phyloP scores from a whole-genome alignment of 2,113 vertebrate species.

The Rallus limicola region DNA sequence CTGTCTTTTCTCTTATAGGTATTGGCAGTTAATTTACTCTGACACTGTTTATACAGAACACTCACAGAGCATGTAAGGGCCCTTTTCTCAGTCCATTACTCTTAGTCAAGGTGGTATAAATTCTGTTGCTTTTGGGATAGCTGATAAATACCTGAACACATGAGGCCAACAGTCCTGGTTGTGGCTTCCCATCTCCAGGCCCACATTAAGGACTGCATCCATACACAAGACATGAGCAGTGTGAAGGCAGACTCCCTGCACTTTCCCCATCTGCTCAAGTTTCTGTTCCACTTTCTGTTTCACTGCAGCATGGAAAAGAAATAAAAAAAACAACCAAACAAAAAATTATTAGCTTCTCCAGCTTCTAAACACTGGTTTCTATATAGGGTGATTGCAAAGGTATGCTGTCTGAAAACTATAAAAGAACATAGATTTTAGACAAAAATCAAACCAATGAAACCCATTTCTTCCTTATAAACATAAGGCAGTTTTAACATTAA shows the following conservation, averaged over 20 bases:
- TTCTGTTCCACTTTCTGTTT: conserved; percentile 90
- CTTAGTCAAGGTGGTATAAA: not conserved
- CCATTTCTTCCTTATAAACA: not conserved
- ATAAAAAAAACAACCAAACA: not conserved
- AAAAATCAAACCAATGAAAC: not conserved
- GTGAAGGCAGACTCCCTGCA: conserved; percentile 85
- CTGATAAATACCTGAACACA: conserved; percentile 82
- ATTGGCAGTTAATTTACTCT: not conserved
- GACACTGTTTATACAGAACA: not conserved
- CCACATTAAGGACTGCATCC: conserved; percentile 91
- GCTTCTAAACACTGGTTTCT: not conserved
- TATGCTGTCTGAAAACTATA: not conserved
- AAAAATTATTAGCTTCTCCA: not conserved
- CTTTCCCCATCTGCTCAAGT: conserved; percentile 88
- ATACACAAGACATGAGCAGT: conserved; percentile 90
- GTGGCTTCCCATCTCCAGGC: conserved; percentile 92
- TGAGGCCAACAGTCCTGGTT: conserved; percentile 92
- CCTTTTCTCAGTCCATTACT: not conserved
- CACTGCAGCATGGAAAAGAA: conserved; percentile 68
- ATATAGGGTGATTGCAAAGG: not conserved
- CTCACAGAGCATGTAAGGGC: not conserved
- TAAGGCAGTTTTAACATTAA: not conserved
- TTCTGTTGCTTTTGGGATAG: not conserved
- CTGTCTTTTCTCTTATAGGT: not conserved
- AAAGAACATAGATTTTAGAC: not conserved